phyloP scores from a whole-genome alignment of 2,888 invertebrate species.

The Ctena decussata region DNA sequence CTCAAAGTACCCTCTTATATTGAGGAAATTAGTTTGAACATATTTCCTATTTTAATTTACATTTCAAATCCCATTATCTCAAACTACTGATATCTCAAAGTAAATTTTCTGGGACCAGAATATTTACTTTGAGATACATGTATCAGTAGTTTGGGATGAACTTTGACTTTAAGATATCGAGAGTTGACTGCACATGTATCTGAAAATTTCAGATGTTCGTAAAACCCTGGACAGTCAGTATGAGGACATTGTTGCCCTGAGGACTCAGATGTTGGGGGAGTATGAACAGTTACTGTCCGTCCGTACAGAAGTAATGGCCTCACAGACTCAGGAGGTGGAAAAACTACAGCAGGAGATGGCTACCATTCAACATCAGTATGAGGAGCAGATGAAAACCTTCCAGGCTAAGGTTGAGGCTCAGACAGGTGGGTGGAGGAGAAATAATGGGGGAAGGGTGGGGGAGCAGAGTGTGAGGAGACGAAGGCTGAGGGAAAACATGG shows the following conservation, averaged over 20 bases:
- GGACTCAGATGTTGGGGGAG: slow-evolving; percentile 75
- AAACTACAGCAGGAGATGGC: slow-evolving; percentile 75
- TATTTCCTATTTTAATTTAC: no score
- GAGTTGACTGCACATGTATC: no score
- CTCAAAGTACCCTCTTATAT: no score
- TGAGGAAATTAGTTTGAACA: no score
- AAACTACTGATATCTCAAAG: no score
- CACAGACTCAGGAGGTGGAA: slow-evolving; percentile 73
- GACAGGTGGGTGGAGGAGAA: slow-evolving; percentile 67
- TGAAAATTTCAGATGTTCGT: slow-evolving; percentile 68
- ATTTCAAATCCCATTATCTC: no score
- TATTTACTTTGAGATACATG: no score
- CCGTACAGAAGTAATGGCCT: slow-evolving; percentile 70
- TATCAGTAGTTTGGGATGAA: no score
- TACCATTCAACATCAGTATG: slow-evolving; percentile 73
- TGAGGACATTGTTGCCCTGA: slow-evolving; percentile 74
- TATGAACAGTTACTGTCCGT: slow-evolving; percentile 76
- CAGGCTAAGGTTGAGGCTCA: slow-evolving; percentile 65
- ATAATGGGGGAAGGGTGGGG: neutral
- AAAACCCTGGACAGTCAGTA: slow-evolving; percentile 74
- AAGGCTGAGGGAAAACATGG: no score
- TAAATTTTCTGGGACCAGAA: no score
- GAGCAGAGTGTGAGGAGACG: neutral
- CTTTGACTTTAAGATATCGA: no score
- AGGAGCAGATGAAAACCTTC: slow-evolving; percentile 69